Evolutionary conservation across 1,140 invertebrate genomes (phyloP), one percentile per base, ranked within the genome.

Genomic region (Pantala flavescens): DNA sequence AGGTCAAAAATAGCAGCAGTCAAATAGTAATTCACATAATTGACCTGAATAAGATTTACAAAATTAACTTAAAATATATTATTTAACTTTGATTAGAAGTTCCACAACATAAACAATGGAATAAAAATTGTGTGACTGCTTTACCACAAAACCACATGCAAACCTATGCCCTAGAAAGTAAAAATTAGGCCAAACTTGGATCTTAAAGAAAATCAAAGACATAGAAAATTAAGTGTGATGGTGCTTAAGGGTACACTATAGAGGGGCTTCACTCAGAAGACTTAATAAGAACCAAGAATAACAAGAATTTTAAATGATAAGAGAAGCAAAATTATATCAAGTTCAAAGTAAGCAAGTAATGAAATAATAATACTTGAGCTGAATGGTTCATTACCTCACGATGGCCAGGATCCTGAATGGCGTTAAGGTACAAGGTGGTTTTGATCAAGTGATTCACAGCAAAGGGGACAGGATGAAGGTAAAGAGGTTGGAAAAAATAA

Each of bases 371-470:
- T 77, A 28, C n/a, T 63, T 75, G 63, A 71, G 71, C 24, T 74
- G 49, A 24, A 71, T 55, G 49, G 43, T 73, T 76, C 71, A 74
- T 84, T 86, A 86, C 85, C 86, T 87, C 85, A 83, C 84, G 82
- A 81, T 85, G 84, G 82, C 85, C 83, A 82, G 84, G 84, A 84
- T 86, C 86, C 85, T 87, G 84, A 81, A 84, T 63, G 49, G 49
- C 49, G 49, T 16, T 19, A 63, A 63, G 49, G 49, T 21, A 63
- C 16, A 63, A 63, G 49, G 49, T 3, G n/a, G n/a, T n/a, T n/a
- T 19, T 3, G 3, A 63, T 63, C n/a, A 19, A 5, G 49, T 63
- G 49, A 12, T 19, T n/a, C n/a, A 63, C n/a, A 63, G 49, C 16
- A 21, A 63, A 19, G 49, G 49, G 49, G 49, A 5, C 49, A 16